These are phyloP conservation scores for Drosophila villosipedis DNA, from an alignment of 2,888 invertebrate species.

Conservation along the genomic window DNA sequence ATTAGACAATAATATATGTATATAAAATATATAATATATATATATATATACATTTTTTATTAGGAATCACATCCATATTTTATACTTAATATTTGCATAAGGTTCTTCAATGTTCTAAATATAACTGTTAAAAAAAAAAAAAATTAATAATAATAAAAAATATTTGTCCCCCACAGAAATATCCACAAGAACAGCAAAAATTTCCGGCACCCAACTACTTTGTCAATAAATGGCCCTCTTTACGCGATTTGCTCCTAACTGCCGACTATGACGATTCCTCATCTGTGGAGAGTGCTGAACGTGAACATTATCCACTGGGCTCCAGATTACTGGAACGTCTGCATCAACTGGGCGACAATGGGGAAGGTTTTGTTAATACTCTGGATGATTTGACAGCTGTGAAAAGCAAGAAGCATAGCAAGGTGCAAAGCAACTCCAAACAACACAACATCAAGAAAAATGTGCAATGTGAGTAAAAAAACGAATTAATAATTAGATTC, in stretches of 20 bases:
- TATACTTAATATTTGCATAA: neutral
- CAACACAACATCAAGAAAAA: constrained; percentile 83
- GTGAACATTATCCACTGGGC: constrained; percentile 31
- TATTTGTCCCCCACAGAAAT: constrained; percentile 23
- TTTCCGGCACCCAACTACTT: constrained; percentile 58
- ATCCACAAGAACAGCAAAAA: constrained; percentile 50
- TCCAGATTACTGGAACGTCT: constrained; percentile 69
- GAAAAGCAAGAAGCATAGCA: constrained; percentile 65
- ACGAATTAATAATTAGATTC: neutral
- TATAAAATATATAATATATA: too few relatives aligned
- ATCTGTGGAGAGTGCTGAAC: constrained; percentile 46
- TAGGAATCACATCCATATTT: neutral
- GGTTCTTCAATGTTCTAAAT: neutral
- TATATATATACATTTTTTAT: neutral
- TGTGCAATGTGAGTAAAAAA: constrained; percentile 82
- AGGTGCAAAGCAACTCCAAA: constrained; percentile 54
- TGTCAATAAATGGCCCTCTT: constrained; percentile 77
- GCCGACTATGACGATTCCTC: constrained; percentile 75
- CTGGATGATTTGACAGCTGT: constrained; percentile 59
- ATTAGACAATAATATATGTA: neutral
- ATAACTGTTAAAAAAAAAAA: neutral
- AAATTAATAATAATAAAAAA: neutral
- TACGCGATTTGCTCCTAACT: constrained; percentile 74
- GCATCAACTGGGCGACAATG: constrained; percentile 56
- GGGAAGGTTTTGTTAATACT: constrained; percentile 24